Evolutionary conservation across 2,888 invertebrate genomes (phyloP).

Genomic region (Ypsolopha scabrella): DNA sequence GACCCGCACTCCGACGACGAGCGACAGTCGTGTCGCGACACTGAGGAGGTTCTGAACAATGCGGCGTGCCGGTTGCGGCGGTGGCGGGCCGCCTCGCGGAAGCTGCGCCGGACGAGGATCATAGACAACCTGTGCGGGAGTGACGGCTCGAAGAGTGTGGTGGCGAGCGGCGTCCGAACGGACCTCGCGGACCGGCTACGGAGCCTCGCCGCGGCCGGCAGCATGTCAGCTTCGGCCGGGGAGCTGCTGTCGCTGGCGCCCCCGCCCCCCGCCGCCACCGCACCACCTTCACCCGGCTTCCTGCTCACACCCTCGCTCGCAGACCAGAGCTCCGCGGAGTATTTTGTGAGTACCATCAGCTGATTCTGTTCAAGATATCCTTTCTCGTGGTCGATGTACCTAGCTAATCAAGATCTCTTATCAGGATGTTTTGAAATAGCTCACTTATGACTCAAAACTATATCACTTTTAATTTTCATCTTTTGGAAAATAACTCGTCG

Average conservation of each 20-base stretch:
- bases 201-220: slow-evolving; percentile 56
- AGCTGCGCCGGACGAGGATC: slow-evolving; percentile 55
- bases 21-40: slow-evolving; percentile 31
- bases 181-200: slow-evolving; percentile 57
- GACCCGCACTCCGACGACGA: slow-evolving; percentile 43
- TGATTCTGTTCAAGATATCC: no score
- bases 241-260: slow-evolving; percentile 59
- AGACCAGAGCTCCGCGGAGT: slow-evolving; percentile 53
- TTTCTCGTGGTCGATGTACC: no score
- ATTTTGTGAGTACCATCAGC: slow-evolving; percentile 43
- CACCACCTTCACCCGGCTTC: slow-evolving; percentile 60
- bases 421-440: no score
- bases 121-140: slow-evolving; percentile 57
- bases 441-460: no score
- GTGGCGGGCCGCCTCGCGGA: slow-evolving; percentile 63
- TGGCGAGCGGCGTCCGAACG: slow-evolving; percentile 40
- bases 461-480: no score
- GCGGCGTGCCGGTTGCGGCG: slow-evolving; percentile 60
- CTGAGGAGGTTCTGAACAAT: slow-evolving; percentile 51
- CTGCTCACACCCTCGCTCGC: slow-evolving; percentile 53
- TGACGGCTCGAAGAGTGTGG: slow-evolving; percentile 32
- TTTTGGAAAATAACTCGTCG: no score
- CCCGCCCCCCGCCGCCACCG: slow-evolving; percentile 58
- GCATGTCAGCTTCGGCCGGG: slow-evolving; percentile 54
- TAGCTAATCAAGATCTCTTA: no score